These are phyloP conservation scores for Botia almorhae DNA, from an alignment of 2,797 vertebrate genomes.

Conservation along the genomic window DNA sequence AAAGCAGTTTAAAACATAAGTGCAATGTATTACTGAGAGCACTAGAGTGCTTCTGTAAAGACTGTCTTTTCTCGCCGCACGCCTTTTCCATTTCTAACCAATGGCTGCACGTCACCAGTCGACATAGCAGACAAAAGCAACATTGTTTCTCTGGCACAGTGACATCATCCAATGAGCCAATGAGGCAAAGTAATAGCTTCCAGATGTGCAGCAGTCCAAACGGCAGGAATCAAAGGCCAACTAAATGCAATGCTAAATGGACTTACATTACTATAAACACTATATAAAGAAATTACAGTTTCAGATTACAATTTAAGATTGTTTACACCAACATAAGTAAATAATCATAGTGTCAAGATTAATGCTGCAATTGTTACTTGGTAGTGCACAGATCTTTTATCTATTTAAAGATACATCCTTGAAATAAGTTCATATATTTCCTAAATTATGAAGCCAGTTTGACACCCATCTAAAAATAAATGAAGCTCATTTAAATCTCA, in stretches of 20 bases:
- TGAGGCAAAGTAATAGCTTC: constrained; percentile 60
- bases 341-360: too few species aligned
- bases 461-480: too few species aligned
- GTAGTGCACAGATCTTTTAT: too few species aligned
- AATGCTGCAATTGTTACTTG: too few species aligned
- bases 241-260: constrained; percentile 49
- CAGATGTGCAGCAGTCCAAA: constrained; percentile 61
- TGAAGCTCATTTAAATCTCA: too few species aligned
- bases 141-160: constrained; percentile 62
- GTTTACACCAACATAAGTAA: too few species aligned
- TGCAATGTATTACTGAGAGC: neutral
- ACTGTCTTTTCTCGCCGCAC: constrained; percentile 5
- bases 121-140: constrained; percentile 64
- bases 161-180: constrained; percentile 64
- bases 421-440: too few species aligned
- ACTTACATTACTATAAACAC: neutral
- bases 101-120: constrained; percentile 54
- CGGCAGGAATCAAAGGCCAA: constrained; percentile 55
- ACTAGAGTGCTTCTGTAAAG: neutral
- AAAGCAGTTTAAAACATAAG: neutral
- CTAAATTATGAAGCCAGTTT: too few species aligned
- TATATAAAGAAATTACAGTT: too few species aligned
- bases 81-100: constrained; percentile 40
- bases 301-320: too few species aligned
- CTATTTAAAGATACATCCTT: too few species aligned